A percentile compares a stretch with the other conserved stretches of the same genome.
Conservation (phyloP, 2,888 invertebrate genomes). For the Troilus luridus region DNA sequence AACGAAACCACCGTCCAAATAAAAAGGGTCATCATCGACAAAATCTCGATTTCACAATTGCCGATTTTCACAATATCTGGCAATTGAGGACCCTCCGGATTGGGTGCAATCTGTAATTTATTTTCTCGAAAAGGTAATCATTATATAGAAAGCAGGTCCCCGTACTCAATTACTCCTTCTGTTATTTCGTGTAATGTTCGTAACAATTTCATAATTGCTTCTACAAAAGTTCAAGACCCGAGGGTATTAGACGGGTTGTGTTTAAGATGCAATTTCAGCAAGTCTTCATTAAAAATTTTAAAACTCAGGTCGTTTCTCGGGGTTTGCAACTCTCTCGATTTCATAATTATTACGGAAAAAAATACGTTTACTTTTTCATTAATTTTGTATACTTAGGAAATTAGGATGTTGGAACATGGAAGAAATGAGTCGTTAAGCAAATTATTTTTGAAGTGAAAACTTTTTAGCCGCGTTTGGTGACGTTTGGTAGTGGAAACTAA, state of each 20-base stretch:
- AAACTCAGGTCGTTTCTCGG: too few relatives aligned
- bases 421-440: too few relatives aligned
- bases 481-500: too few relatives aligned
- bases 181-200: neutral
- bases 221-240: neutral
- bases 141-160: neutral
- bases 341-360: too few relatives aligned
- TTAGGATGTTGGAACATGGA: too few relatives aligned
- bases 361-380: too few relatives aligned
- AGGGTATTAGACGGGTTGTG: neutral
- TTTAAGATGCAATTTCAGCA: too few relatives aligned
- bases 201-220: neutral
- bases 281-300: too few relatives aligned
- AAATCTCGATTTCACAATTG: slow-evolving; percentile 4
- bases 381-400: too few relatives aligned
- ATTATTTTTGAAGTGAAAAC: too few relatives aligned
- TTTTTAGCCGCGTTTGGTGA: too few relatives aligned
- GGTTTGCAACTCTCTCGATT: too few relatives aligned
- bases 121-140: slow-evolving; percentile 1
- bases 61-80: slow-evolving; percentile 5
- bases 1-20: neutral
- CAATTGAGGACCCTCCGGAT: neutral
- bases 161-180: neutral
- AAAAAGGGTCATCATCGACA: neutral
- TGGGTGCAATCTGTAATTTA: neutral